Percentiles rank a stretch among this genome's conserved stretches.
Evolutionary conservation across 2,888 invertebrate species (phyloP).

Genomic region (Eupithecia tripunctaria): DNA sequence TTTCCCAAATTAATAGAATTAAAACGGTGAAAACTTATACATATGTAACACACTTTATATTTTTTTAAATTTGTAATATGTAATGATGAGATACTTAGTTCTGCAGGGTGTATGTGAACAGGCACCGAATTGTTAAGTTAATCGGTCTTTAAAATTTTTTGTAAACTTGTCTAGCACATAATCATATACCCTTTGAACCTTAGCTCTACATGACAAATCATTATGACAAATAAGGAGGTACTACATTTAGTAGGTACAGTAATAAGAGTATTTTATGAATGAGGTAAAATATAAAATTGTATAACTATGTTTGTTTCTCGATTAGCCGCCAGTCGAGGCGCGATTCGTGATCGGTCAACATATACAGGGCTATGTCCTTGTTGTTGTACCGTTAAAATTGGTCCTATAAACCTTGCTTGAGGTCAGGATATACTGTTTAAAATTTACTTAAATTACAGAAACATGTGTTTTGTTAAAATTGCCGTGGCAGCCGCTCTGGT

Average conservation of each 20-base stretch:
- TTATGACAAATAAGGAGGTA: not conserved
- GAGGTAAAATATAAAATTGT: not conserved
- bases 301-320: not conserved
- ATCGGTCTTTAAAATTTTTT: not conserved
- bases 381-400: constrained; percentile 43
- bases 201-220: not conserved
- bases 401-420: constrained; percentile 46
- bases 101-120: too few relatives aligned
- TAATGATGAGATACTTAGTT: too few relatives aligned
- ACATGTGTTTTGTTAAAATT: constrained; percentile 29
- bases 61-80: too few relatives aligned
- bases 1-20: too few relatives aligned
- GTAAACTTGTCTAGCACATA: not conserved
- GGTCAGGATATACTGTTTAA: constrained; percentile 46
- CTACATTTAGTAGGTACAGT: too few relatives aligned
- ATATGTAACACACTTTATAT: too few relatives aligned
- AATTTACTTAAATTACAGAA: constrained; percentile 22
- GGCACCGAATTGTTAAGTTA: too few relatives aligned
- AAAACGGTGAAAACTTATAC: too few relatives aligned
- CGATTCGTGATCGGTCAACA: constrained; percentile 43
- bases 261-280: not conserved
- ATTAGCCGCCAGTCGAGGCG: constrained; percentile 31
- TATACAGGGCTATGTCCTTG: constrained; percentile 48
- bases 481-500: constrained; percentile 12
- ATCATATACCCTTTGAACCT: not conserved